These are phyloP conservation scores for Pangasius mekongensis DNA, from an alignment of 2,797 vertebrate species.

Conservation along the genomic window DNA sequence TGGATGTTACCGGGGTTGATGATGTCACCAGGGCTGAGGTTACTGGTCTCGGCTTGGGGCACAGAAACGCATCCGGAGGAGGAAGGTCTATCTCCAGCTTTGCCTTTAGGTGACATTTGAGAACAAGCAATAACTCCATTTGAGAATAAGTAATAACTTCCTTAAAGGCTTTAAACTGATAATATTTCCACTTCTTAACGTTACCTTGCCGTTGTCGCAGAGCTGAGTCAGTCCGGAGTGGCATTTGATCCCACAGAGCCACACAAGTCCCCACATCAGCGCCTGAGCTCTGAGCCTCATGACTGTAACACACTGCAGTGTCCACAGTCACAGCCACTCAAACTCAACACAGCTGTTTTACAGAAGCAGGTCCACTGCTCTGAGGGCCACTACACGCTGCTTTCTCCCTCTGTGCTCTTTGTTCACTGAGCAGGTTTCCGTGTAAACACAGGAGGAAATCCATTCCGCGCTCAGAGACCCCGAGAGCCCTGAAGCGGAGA, in stretches of 20 bases:
- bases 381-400: no score
- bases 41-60: slow-evolving; percentile 18
- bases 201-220: slow-evolving; percentile 77
- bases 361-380: neutral
- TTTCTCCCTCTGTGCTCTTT: neutral
- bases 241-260: slow-evolving; percentile 55
- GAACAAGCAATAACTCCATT: neutral
- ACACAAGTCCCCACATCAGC: slow-evolving; percentile 64
- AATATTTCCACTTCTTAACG: no score
- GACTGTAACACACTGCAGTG: neutral
- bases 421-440: slow-evolving; percentile 18
- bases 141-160: no score
- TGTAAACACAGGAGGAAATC: slow-evolving; percentile 17
- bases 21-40: neutral
- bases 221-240: slow-evolving; percentile 27
- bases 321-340: neutral
- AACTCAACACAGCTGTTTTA: neutral
- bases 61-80: slow-evolving; percentile 36
- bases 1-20: no score
- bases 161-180: neutral
- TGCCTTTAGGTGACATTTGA: slow-evolving; percentile 33
- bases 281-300: slow-evolving; percentile 48
- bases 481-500: neutral
- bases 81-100: slow-evolving; percentile 49
- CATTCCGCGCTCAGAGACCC: neutral